phyloP scores from a whole-genome alignment of 2,888 invertebrate species.

The Eurytoma adleriae region DNA sequence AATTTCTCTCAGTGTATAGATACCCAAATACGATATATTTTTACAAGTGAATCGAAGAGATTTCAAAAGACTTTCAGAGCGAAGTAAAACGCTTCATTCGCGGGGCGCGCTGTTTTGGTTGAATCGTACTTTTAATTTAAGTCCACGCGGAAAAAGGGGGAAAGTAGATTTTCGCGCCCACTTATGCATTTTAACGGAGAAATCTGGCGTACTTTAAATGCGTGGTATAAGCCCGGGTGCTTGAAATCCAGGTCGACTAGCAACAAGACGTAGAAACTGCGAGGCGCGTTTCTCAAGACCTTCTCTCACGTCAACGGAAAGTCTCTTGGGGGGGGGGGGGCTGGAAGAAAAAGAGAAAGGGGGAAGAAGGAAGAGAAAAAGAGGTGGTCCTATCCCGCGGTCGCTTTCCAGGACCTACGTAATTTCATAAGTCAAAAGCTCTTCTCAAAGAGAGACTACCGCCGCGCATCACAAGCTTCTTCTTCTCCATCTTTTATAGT shows the following conservation, averaged over 20 bases:
- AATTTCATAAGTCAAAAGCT: slow-evolving; percentile 58
- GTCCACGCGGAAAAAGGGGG: neutral
- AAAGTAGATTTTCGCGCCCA: slow-evolving; percentile 25
- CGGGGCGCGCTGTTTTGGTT: neutral
- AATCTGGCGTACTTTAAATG: slow-evolving; percentile 43
- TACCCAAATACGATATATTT: too few species aligned
- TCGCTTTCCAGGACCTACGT: slow-evolving; percentile 42
- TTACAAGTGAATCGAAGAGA: neutral
- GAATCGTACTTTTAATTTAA: too few species aligned
- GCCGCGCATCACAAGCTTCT: slow-evolving; percentile 1
- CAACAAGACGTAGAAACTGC: slow-evolving; percentile 43
- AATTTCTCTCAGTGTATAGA: too few species aligned
- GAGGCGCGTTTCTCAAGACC: slow-evolving; percentile 16
- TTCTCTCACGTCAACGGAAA: slow-evolving; percentile 17
- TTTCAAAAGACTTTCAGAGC: neutral
- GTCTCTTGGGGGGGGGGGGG: neutral
- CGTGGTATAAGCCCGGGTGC: slow-evolving; percentile 26
- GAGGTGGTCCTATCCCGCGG: slow-evolving; percentile 42
- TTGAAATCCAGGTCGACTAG: slow-evolving; percentile 46
- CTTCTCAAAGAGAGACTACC: neutral
- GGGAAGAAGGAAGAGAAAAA: slow-evolving; percentile 29
- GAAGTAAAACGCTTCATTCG: neutral
- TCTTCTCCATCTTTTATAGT: slow-evolving; percentile 27
- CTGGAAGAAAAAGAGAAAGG: neutral
- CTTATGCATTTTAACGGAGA: slow-evolving; percentile 22